Conservation (phyloP, 2,888 invertebrate species). For the Mythimna vitellina region DNA sequence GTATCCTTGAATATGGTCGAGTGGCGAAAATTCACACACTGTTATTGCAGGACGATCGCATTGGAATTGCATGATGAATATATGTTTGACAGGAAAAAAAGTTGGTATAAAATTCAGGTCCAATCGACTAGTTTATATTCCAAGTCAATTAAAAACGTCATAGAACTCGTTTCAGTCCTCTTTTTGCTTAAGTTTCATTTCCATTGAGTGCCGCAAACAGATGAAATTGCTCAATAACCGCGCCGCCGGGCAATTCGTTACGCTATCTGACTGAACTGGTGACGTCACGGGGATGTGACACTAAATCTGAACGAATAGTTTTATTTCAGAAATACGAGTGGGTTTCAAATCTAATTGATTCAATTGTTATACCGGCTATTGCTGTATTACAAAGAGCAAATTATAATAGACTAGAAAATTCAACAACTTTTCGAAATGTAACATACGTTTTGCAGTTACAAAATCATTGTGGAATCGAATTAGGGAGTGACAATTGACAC, state of each 20-base stretch:
- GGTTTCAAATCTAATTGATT: constrained; percentile 3
- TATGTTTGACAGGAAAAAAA: no score
- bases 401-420: no score
- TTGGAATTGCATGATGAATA: no score
- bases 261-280: constrained; percentile 28
- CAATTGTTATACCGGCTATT: background rate
- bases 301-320: background rate
- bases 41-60: no score
- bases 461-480: no score
- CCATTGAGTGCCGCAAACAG: constrained; percentile 45
- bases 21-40: no score
- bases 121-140: background rate
- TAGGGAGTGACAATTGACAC: no score
- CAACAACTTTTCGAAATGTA: no score
- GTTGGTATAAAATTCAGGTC: background rate
- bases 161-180: constrained; percentile 9
- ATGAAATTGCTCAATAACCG: constrained; percentile 53
- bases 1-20: no score
- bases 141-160: constrained; percentile 26
- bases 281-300: constrained; percentile 26
- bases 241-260: constrained; percentile 46
- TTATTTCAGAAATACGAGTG: constrained; percentile 5
- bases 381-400: no score
- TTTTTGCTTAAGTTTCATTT: constrained; percentile 28
- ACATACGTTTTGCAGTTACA: no score